Base-by-base conservation (phyloP, 2,888 invertebrate genomes). In the Drosophila melanocephala region DNA sequence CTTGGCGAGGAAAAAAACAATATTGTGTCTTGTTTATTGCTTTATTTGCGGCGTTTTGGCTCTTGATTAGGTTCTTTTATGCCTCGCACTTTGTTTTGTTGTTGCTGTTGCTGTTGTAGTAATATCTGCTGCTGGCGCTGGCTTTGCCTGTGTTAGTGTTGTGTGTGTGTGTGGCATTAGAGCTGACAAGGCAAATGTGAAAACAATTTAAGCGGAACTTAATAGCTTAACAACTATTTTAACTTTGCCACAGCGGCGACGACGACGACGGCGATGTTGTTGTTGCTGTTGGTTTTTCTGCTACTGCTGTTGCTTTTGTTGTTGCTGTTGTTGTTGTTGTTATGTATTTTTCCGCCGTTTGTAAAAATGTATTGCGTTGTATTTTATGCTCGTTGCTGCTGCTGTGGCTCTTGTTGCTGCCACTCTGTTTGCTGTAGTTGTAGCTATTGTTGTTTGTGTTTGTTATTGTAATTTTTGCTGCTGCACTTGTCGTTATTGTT, bases 21-120 rank as follows among this genome's bases (percentile, higher is more conserved):
- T 79, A 79, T 89, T 86, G 79, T 86, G 87, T 79, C 76, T 90
- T 84, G 84, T 90, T 87, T 89, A 84, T 89, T 90, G 78, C 87
- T 86, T 87, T 90, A 89, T 90, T 87, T 87, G 89, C 83, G 83
- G 89, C 82, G 73, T 87, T 89, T 86, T 89, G 79, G 80, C 83
- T 90, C 87, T 87, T 87, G 87, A 87, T 87, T 87, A 89, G 89
- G 89, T 89, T 87, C 87, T 80, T 89, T 89, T 89, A 80, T 89
- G 78, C 72, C 84, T 77, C 87, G 77, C 74, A 73, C 77, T 84
- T 84, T 81, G 68, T 67, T 75, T 77, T 77, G 63, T 55, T 72
- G 66, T 68, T 72, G 66, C 64, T 35, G 44, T 53, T 72, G 63
- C 63, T 39, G 44, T 53, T 68, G 72, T 47, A 37, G 56, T 57